A percentile compares a stretch with the other conserved stretches of the same genome.
phyloP scores from a whole-genome alignment of 2,797 vertebrate genomes.

The Columba guinea region DNA sequence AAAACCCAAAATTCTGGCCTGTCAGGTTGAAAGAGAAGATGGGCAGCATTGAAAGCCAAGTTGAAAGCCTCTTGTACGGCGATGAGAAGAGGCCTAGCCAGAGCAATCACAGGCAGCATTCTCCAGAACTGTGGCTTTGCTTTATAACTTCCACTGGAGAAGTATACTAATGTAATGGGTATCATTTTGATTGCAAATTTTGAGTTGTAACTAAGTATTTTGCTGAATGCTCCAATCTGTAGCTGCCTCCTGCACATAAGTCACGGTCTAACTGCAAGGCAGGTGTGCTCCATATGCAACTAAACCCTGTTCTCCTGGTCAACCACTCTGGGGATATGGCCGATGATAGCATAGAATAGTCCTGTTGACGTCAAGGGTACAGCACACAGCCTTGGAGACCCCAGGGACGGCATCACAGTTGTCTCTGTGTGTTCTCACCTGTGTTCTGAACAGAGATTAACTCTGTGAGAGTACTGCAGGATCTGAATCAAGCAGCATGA shows the following conservation, averaged over 20 bases:
- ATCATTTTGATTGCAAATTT: neutral
- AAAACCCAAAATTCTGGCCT: neutral
- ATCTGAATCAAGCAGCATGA: neutral
- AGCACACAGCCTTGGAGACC: neutral
- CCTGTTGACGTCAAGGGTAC: neutral
- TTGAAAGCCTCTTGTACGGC: neutral
- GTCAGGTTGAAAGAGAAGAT: neutral
- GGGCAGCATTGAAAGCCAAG: neutral
- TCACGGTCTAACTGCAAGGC: neutral
- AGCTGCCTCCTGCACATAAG: neutral
- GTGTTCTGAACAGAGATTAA: neutral
- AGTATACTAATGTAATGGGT: neutral
- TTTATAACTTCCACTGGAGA: neutral
- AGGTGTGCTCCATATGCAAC: neutral
- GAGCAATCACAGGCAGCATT: neutral
- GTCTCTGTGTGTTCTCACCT: neutral
- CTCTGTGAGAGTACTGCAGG: neutral
- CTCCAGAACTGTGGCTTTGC: neutral
- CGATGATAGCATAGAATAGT: neutral
- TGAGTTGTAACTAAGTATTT: neutral
- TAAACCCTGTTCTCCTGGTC: neutral
- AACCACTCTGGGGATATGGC: neutral
- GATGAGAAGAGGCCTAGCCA: neutral
- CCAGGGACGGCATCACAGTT: neutral
- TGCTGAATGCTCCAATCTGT: neutral